Conservation (phyloP, 1,140 invertebrate genomes). For the Phymastichus coffea region DNA sequence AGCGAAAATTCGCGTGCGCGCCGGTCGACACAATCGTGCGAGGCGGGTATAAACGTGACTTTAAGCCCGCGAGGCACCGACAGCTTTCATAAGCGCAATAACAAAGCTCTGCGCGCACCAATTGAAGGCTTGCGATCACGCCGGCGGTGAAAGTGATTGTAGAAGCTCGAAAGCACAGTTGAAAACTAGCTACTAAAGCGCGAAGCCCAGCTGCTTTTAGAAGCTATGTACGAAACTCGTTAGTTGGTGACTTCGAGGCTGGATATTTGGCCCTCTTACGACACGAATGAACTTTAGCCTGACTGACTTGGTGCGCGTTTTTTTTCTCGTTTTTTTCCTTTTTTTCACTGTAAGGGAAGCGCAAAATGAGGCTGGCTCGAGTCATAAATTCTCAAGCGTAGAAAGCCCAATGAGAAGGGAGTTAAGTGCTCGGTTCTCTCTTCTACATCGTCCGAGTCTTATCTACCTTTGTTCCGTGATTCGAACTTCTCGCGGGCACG, state of each 20-base stretch:
- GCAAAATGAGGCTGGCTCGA: not conserved
- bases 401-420: slow-evolving; percentile 4
- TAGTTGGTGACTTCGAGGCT: not conserved
- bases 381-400: slow-evolving; percentile 17
- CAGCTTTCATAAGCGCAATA: too few species aligned
- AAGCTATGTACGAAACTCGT: slow-evolving; percentile 19
- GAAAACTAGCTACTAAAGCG: too few species aligned
- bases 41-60: too few species aligned
- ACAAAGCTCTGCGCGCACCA: too few species aligned
- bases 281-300: slow-evolving; percentile 16
- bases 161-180: too few species aligned
- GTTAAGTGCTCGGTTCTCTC: slow-evolving; percentile 17
- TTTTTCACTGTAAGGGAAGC: not conserved
- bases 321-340: not conserved
- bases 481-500: slow-evolving; percentile 13
- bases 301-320: too few species aligned
- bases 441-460: slow-evolving; percentile 19
- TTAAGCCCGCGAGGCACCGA: too few species aligned
- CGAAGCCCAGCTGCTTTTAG: too few species aligned
- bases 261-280: slow-evolving; percentile 19
- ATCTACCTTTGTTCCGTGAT: slow-evolving; percentile 19
- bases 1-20: too few species aligned
- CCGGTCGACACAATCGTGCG: too few species aligned
- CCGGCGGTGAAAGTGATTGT: too few species aligned
- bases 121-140: too few species aligned